Base-by-base conservation (phyloP, 2,888 invertebrate genomes). In the Abrostola triplasia region DNA sequence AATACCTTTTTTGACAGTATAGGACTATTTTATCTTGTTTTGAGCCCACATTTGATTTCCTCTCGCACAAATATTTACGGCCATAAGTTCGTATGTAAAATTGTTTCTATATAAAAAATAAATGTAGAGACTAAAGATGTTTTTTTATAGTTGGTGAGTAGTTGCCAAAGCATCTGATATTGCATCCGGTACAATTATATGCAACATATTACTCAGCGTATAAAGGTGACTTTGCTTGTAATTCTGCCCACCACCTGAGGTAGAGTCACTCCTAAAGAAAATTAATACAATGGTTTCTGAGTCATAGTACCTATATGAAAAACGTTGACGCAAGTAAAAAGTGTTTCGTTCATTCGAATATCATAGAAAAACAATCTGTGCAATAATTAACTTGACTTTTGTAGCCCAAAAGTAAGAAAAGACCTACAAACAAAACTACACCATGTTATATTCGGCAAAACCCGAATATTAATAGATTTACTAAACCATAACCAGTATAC, bases 151-250 rank as follows among this genome's bases (percentile, higher is more conserved):
- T 5, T 24, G 36, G 49, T 76, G 72, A 77, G 62, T 54, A 53
- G n/a, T 9, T 0, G 36, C 35, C 12, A 12, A 72, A 67, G 47
- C 59, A 77, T 77, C 52, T 61, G 59, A n/a, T 50, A 54, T 52
- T 67, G 36, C 56, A 77, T 69, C 66, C 77, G 66, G 62, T 53
- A 40, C 54, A 64, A 62, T 65, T 24, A 61, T 68, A 54, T 77
- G 64, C 70, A 70, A 64, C 36, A 36, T 71, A 62, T 77, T 75
- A 77, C 55, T 77, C 76, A 77, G 63, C 47, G 37, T n/a, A 24
- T 53, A 54, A 40, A 67, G 61, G 67, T 75, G 69, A 77, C 63
- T 56, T 72, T 67, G 65, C 57, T 62, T 62, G 35, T 52, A 58
- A 56, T 49, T 63, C 64, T 68, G 58, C 61, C 65, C 49, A 61